These are phyloP conservation scores for Acrocyrtus sp. DNA, from an alignment of 2,888 invertebrate genomes.

Conservation along the genomic window DNA sequence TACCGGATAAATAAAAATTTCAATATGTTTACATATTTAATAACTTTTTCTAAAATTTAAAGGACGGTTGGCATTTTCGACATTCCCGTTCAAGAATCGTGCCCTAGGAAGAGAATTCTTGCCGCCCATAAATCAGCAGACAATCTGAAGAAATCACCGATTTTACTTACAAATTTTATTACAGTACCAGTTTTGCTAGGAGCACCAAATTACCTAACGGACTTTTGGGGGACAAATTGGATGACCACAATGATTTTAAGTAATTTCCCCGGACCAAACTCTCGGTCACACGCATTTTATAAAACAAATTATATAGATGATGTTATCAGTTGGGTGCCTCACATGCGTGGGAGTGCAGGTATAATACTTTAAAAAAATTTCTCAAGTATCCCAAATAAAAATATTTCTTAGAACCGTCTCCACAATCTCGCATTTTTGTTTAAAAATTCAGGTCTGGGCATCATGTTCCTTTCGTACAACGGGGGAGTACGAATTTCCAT, in stretches of 20 bases:
- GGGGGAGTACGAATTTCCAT: slow-evolving; percentile 54
- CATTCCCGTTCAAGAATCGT: slow-evolving; percentile 38
- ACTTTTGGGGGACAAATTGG: slow-evolving; percentile 54
- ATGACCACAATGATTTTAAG: slow-evolving; percentile 54
- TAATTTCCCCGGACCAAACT: slow-evolving; percentile 50
- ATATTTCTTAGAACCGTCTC: too few species aligned
- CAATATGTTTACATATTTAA: too few species aligned
- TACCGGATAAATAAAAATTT: not conserved
- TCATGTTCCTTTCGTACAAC: slow-evolving; percentile 59
- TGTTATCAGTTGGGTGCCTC: slow-evolving; percentile 47
- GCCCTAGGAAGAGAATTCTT: slow-evolving; percentile 18
- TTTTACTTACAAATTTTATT: slow-evolving; percentile 51
- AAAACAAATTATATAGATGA: slow-evolving; percentile 27
- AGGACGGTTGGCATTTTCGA: slow-evolving; percentile 51
- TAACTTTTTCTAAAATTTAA: not conserved
- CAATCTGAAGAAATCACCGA: slow-evolving; percentile 43
- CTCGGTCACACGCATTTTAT: slow-evolving; percentile 23
- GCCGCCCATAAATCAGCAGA: slow-evolving; percentile 30
- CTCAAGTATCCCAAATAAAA: not conserved
- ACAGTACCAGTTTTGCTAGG: slow-evolving; percentile 46
- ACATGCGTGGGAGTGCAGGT: slow-evolving; percentile 54
- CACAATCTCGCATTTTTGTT: too few species aligned
- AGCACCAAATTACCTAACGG: slow-evolving; percentile 45
- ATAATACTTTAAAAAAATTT: too few species aligned
- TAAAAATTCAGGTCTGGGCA: slow-evolving; percentile 54